Percentiles rank a stretch among this genome's conserved stretches.
phyloP scores from a whole-genome alignment of 2,888 invertebrate genomes.

The Cantharis rufa region DNA sequence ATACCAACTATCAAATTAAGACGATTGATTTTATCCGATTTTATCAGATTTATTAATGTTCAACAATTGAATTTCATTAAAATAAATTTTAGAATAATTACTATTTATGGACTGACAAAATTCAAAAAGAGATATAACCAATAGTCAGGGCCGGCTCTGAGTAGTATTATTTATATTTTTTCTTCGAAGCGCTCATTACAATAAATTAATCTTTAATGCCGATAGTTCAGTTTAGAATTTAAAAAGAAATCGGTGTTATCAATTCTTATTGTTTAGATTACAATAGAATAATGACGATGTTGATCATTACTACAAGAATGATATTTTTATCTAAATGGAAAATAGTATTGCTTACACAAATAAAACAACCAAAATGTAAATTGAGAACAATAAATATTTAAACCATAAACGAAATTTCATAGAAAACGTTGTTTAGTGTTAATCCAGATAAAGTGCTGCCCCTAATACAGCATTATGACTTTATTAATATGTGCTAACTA shows the following conservation, averaged over 20 bases:
- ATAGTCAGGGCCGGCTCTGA: too few species aligned
- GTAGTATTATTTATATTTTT: too few species aligned
- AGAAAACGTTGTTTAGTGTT: conserved; percentile 41
- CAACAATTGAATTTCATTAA: too few species aligned
- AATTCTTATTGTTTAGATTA: background rate
- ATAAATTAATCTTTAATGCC: too few species aligned
- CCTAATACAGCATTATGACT: conserved; percentile 52
- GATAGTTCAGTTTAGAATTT: too few species aligned
- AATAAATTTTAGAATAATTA: too few species aligned
- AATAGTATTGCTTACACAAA: background rate
- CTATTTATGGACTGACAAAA: too few species aligned
- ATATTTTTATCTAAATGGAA: background rate
- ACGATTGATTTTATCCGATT: too few species aligned
- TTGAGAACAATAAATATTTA: conserved; percentile 14
- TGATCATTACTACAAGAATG: background rate
- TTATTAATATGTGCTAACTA: conserved; percentile 54
- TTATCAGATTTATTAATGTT: too few species aligned
- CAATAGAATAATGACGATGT: background rate
- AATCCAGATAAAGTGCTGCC: conserved; percentile 42
- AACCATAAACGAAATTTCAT: conserved; percentile 22
- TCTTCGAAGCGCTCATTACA: too few species aligned
- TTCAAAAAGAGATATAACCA: too few species aligned
- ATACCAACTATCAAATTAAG: too few species aligned
- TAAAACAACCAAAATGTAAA: background rate
- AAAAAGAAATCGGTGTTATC: background rate